Conservation (phyloP, 2,888 invertebrate species). For the Stramonita haemastoma region DNA sequence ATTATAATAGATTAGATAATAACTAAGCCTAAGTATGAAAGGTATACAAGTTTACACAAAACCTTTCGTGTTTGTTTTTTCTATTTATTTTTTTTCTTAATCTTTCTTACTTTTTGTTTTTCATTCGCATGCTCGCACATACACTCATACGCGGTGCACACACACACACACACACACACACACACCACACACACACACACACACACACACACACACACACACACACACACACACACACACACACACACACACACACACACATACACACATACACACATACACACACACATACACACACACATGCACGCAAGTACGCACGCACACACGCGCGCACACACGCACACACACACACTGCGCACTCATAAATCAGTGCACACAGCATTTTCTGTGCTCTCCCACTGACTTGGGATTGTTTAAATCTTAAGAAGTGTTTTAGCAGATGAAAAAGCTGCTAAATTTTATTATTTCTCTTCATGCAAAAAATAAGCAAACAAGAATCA, state of each 20-base stretch:
- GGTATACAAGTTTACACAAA: neutral
- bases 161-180: neutral
- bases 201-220: neutral
- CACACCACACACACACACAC: conserved; percentile 1
- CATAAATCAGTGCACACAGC: neutral
- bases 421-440: too few relatives aligned
- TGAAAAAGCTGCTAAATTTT: too few relatives aligned
- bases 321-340: neutral
- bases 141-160: neutral
- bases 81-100: neutral
- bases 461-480: too few relatives aligned
- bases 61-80: neutral
- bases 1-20: too few relatives aligned
- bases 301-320: neutral
- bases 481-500: too few relatives aligned
- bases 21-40: too few relatives aligned
- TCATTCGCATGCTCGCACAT: neutral
- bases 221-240: neutral
- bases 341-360: neutral
- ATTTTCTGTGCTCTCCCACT: too few relatives aligned
- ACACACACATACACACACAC: neutral
- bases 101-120: neutral
- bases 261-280: neutral
- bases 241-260: neutral
- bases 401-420: too few relatives aligned